A percentile compares a stretch with the other conserved stretches of the same genome.
Evolutionary conservation across 2,888 invertebrate genomes (phyloP).

Genomic region (Drosophila dives): DNA sequence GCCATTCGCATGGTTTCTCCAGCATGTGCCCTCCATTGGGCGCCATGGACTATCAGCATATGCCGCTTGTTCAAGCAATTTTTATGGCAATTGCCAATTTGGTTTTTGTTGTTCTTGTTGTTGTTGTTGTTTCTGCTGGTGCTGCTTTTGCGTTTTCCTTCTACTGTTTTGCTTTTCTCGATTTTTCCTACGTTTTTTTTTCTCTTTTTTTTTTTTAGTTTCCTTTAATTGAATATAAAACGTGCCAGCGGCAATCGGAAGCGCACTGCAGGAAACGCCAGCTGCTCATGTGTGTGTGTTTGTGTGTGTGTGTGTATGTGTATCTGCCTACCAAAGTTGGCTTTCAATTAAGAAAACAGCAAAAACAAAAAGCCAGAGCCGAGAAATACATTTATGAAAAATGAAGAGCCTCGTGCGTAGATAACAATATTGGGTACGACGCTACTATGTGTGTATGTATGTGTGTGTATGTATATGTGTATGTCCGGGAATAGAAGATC

Average conservation of each 20-base stretch:
- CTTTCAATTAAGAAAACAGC: constrained; percentile 75
- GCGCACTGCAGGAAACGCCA: constrained; percentile 74
- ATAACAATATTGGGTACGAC: constrained; percentile 32
- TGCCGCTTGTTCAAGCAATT: constrained; percentile 72
- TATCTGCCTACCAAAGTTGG: constrained; percentile 58
- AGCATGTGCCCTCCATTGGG: constrained; percentile 31
- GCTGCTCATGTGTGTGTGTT: constrained; percentile 58
- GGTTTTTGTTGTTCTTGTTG: constrained; percentile 33
- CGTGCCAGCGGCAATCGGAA: constrained; percentile 77
- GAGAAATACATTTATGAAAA: constrained; percentile 59
- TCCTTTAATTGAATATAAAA: constrained; percentile 77
- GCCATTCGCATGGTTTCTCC: constrained; percentile 16
- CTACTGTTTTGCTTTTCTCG: constrained; percentile 30
- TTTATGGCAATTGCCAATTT: constrained; percentile 75
- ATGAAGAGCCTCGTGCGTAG: constrained; percentile 37
- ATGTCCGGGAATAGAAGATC: constrained; percentile 13
- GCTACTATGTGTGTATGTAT: neutral
- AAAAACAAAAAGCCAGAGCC: constrained; percentile 43
- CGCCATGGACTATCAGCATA: constrained; percentile 56
- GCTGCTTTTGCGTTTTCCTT: constrained; percentile 38
- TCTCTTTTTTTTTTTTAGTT: constrained; percentile 34
- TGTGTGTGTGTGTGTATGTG: constrained; percentile 26
- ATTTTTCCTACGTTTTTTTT: constrained; percentile 21
- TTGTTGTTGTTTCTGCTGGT: constrained; percentile 23
- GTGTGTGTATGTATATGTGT: neutral